Base-by-base conservation (phyloP, 2,797 vertebrate species). In the Orientallactaga sibirica region DNA sequence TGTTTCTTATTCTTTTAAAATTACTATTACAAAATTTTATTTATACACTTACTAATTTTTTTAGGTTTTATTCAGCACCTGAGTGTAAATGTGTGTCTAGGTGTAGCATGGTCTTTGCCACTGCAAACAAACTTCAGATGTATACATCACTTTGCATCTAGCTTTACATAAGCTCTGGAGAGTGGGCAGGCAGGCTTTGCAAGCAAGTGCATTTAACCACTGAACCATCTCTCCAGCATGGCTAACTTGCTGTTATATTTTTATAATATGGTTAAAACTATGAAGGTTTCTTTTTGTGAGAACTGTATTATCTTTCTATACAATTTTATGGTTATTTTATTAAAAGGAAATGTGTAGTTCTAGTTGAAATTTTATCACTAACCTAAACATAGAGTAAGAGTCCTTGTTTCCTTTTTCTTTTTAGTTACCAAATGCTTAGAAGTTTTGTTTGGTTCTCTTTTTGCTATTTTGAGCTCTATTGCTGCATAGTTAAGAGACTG, bases 371-470 rank as follows among this genome's bases (percentile, higher is more conserved):
- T 86, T 83, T 48, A 55, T 67, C n/a, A 67, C 7, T 88, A 66
- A 93, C 43, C 64, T 77, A 90, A 94, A 93, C 88, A n/a, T 75
- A 86, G 15, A 22, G 62, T 29, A 81, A 74, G 11, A 61, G 29
- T 58, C 55, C 62, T 90, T 93, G 77, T 80, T 76, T 52, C 24
- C 37, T 62, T 71, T 61, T 37, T 18, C 27, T 78, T 74, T 81
- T 81, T 41, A 48, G 64, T 87, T 87, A 91, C 58, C 29, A 92
- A 86, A 68, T 91, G 76, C 43, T 92, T 91, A 76, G 2, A n/a
- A 91, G 88, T 88, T 94, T 88, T 94, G 37, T 25, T 76, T 92
- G 66, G 78, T 58, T 92, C 83, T 83, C 24, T 88, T 86, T 90
- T 96, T 86, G 86, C 80, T 83, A 18, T 89, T 94, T 86, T 66